Percentiles rank a stretch among this genome's conserved stretches.
Evolutionary conservation across 2,888 invertebrate species (phyloP).

Genomic region (Tinea pellionella): DNA sequence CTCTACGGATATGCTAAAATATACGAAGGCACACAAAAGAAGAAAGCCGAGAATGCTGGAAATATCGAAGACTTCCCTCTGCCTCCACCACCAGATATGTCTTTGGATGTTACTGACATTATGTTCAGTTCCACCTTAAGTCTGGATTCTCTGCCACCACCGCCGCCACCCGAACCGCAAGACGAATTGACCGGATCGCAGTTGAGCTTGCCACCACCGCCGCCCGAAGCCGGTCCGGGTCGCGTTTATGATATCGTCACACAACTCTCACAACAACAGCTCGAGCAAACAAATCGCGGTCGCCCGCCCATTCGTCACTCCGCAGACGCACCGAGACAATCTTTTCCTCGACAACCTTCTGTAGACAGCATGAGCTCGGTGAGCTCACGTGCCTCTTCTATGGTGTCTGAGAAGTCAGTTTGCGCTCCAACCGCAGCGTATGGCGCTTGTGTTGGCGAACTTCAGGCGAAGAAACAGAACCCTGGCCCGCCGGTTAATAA

Average conservation of each 20-base stretch:
- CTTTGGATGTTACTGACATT: conserved; percentile 34
- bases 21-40: conserved; percentile 42
- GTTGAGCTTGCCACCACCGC: conserved; percentile 81
- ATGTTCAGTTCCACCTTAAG: conserved; percentile 83
- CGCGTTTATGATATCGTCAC: conserved; percentile 55
- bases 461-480: conserved; percentile 63
- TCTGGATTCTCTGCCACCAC: conserved; percentile 84
- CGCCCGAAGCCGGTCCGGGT: conserved; percentile 63
- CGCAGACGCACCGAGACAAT: conserved; percentile 26
- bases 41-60: conserved; percentile 23
- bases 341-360: conserved; percentile 68
- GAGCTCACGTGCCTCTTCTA: conserved; percentile 52
- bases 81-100: conserved; percentile 74
- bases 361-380: conserved; percentile 67
- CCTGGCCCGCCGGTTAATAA: conserved; percentile 44
- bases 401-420: conserved; percentile 51
- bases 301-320: not conserved
- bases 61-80: conserved; percentile 64
- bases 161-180: conserved; percentile 68
- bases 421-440: conserved; percentile 46
- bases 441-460: conserved; percentile 67
- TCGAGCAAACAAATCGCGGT: not conserved
- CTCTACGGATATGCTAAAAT: conserved; percentile 60
- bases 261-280: conserved; percentile 31
- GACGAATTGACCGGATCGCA: conserved; percentile 77